A percentile compares a stretch with the other conserved stretches of the same genome.
These are phyloP conservation scores for Drusus annulatus DNA, from an alignment of 1,140 invertebrate species.

Conservation along the genomic window DNA sequence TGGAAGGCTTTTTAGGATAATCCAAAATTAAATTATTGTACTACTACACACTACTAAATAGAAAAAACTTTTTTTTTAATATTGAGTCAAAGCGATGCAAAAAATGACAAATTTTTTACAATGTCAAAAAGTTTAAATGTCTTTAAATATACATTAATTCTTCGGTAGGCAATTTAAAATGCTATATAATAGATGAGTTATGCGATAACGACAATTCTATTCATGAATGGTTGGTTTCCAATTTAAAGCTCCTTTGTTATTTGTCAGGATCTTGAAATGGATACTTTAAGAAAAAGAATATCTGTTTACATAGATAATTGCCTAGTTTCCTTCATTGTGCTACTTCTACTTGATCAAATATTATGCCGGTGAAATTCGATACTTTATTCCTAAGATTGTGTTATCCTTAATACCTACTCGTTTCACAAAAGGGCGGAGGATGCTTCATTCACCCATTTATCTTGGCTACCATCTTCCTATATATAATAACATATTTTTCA, in stretches of 20 bases:
- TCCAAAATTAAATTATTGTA: too few species aligned
- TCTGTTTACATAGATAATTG: slow-evolving; percentile 56
- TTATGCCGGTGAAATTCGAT: slow-evolving; percentile 52
- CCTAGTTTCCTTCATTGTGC: slow-evolving; percentile 45
- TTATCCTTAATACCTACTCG: slow-evolving; percentile 36
- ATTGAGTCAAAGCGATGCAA: too few species aligned
- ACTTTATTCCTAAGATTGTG: slow-evolving; percentile 51
- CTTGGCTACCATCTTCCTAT: slow-evolving; percentile 49
- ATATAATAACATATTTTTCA: slow-evolving; percentile 53
- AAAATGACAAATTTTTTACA: too few species aligned
- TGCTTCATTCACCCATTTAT: slow-evolving; percentile 54
- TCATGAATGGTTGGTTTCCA: neutral
- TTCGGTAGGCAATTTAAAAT: too few species aligned
- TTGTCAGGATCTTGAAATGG: slow-evolving; percentile 17
- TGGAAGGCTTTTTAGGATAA: too few species aligned
- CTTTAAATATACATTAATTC: too few species aligned
- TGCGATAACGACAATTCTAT: too few species aligned
- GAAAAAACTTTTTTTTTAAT: too few species aligned
- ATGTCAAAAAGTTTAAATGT: too few species aligned
- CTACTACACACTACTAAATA: too few species aligned
- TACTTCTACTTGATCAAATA: slow-evolving; percentile 41
- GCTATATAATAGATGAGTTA: too few species aligned
- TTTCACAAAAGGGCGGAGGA: slow-evolving; percentile 36
- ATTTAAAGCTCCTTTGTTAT: neutral
- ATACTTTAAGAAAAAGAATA: slow-evolving; percentile 46